phyloP scores from a whole-genome alignment of 2,113 vertebrate species.

The Hypomesus transpacificus region DNA sequence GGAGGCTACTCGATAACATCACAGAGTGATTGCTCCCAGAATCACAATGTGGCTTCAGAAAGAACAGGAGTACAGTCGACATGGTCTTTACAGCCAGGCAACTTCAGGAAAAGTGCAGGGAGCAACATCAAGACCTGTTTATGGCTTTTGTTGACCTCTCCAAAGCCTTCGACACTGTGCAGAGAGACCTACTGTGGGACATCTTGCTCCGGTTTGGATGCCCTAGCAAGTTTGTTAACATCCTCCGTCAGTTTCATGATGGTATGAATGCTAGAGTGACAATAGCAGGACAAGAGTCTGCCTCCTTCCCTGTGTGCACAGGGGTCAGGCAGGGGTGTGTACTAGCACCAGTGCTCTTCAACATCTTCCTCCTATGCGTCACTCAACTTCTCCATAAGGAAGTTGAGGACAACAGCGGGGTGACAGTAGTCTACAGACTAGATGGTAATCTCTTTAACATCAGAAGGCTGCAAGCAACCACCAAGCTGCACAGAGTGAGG shows the following conservation, averaged over 20 bases:
- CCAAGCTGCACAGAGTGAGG: too few relatives aligned
- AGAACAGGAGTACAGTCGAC: too few relatives aligned
- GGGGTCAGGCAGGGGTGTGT: constrained; percentile 1
- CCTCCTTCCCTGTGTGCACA: constrained; percentile 2
- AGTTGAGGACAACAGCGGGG: too few relatives aligned
- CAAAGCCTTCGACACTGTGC: constrained; percentile 6
- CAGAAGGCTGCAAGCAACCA: too few relatives aligned
- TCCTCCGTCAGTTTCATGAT: not conserved
- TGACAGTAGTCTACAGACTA: too few relatives aligned
- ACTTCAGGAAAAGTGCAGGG: constrained; percentile 9
- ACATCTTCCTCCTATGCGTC: constrained; percentile 17
- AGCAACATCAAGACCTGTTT: constrained; percentile 24
- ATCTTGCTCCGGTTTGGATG: constrained; percentile 2
- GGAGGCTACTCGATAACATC: too few relatives aligned
- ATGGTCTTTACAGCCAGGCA: too few relatives aligned
- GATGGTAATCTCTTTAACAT: too few relatives aligned
- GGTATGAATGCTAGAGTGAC: not conserved
- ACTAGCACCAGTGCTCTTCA: constrained; percentile 8
- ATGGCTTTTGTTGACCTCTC: constrained; percentile 23
- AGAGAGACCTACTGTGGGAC: constrained; percentile 6
- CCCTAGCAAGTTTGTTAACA: not conserved
- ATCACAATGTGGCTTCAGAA: too few relatives aligned
- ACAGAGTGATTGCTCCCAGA: too few relatives aligned
- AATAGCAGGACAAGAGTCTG: not conserved
- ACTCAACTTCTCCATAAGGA: not conserved